Conservation (phyloP, 2,113 vertebrate genomes). For the Callopanchax toddi region DNA sequence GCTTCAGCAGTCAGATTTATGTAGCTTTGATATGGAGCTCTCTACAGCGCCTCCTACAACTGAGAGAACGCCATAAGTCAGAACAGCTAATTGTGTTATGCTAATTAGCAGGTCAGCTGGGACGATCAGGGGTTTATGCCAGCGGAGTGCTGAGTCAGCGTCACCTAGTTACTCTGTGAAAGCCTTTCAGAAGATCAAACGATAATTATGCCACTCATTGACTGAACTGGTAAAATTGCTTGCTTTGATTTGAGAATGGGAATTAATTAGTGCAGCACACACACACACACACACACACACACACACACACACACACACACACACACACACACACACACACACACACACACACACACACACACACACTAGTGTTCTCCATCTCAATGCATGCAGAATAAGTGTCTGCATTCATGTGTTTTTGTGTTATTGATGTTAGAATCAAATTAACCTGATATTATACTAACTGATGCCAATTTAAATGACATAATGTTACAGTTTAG, state of each 20-base stretch:
- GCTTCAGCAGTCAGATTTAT: not conserved
- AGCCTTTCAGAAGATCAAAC: slow-evolving; percentile 29
- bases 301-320: no score
- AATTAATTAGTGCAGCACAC: slow-evolving; percentile 20
- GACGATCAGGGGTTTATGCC: slow-evolving; percentile 17
- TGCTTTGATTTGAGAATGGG: slow-evolving; percentile 31
- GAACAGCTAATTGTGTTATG: not conserved
- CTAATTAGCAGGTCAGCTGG: slow-evolving; percentile 13
- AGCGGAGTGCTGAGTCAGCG: not conserved
- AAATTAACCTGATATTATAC: no score
- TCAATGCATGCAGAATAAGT: not conserved
- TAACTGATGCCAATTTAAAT: no score
- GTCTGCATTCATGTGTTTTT: not conserved
- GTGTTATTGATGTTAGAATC: no score
- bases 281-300: no score
- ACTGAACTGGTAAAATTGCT: slow-evolving; percentile 28
- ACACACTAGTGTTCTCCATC: not conserved
- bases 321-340: no score
- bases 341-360: no score
- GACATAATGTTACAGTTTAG: no score
- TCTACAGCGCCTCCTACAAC: slow-evolving; percentile 1
- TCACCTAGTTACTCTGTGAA: slow-evolving; percentile 24
- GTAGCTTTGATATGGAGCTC: not conserved
- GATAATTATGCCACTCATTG: slow-evolving; percentile 37
- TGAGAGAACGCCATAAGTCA: slow-evolving; percentile 1